Evolutionary conservation across 2,797 vertebrate species (phyloP).

Genomic region (Labroides dimidiatus): DNA sequence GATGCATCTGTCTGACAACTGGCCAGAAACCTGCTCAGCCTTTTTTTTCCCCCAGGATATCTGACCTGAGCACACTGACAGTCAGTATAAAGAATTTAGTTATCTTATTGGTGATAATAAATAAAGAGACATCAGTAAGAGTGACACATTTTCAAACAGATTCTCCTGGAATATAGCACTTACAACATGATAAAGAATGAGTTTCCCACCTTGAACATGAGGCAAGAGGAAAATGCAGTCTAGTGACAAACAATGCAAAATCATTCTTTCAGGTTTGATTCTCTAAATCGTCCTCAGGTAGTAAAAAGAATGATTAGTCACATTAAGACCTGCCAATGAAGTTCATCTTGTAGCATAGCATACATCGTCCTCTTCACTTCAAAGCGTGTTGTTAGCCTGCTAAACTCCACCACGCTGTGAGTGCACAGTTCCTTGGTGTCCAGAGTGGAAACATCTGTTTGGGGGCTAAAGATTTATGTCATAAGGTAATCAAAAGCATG

Average conservation of each 20-base stretch:
- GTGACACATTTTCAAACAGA: too few relatives aligned
- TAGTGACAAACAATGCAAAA: background rate
- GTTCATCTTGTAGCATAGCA: constrained; percentile 28
- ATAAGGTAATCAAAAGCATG: constrained; percentile 60
- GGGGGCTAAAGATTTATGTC: constrained; percentile 54
- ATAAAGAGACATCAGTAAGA: too few relatives aligned
- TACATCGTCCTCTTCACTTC: constrained; percentile 7
- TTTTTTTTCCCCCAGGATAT: too few relatives aligned
- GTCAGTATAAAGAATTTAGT: too few relatives aligned
- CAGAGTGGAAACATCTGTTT: constrained; percentile 46
- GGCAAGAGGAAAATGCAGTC: background rate
- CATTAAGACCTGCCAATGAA: constrained; percentile 20
- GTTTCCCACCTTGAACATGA: background rate
- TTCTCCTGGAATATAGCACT: too few relatives aligned
- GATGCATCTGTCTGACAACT: too few relatives aligned
- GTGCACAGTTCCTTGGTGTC: constrained; percentile 24
- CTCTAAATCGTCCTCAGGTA: too few relatives aligned
- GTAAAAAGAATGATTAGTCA: constrained; percentile 46
- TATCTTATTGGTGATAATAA: too few relatives aligned
- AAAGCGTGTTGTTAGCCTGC: constrained; percentile 7
- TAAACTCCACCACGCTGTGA: constrained; percentile 12
- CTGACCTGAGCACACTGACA: too few relatives aligned
- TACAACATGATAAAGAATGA: too few relatives aligned
- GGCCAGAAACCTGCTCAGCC: too few relatives aligned
- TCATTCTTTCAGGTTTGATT: constrained; percentile 13